Conservation (phyloP, 1,140 invertebrate species). For the Drosophila parabipectinata region DNA sequence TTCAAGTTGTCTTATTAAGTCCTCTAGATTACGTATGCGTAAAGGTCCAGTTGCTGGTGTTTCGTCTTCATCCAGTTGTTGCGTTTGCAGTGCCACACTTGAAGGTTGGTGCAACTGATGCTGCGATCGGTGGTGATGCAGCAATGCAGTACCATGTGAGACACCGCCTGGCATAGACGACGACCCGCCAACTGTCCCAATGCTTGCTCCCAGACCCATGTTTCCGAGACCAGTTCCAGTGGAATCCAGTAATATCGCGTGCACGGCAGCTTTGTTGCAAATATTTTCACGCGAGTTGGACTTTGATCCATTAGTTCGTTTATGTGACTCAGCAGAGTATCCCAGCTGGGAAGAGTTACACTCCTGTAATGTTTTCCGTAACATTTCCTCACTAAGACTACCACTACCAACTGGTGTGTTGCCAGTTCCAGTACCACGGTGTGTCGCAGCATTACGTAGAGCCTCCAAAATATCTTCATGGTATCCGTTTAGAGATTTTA, state of each 20-base stretch:
- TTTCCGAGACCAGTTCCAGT: slow-evolving; percentile 51
- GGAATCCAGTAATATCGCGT: slow-evolving; percentile 83
- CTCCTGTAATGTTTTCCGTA: slow-evolving; percentile 88
- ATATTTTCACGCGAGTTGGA: slow-evolving; percentile 86
- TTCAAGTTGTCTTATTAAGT: slow-evolving; percentile 95
- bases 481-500: slow-evolving; percentile 95
- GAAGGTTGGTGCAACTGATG: slow-evolving; percentile 80
- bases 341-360: slow-evolving; percentile 84
- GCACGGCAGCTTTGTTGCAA: slow-evolving; percentile 86
- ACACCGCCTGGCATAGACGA: slow-evolving; percentile 41
- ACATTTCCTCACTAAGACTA: slow-evolving; percentile 86
- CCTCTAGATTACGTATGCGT: slow-evolving; percentile 95
- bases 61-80: slow-evolving; percentile 87
- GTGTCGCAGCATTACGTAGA: slow-evolving; percentile 90
- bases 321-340: slow-evolving; percentile 86
- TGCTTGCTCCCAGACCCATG: slow-evolving; percentile 60
- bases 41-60: slow-evolving; percentile 89
- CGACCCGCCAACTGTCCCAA: slow-evolving; percentile 49
- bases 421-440: slow-evolving; percentile 86
- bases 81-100: slow-evolving; percentile 40
- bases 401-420: slow-evolving; percentile 87
- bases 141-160: slow-evolving; percentile 59
- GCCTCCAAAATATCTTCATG: slow-evolving; percentile 96
- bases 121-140: slow-evolving; percentile 82
- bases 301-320: slow-evolving; percentile 86